Percentiles rank a stretch among this genome's conserved stretches.
These are phyloP conservation scores for Latrodectus elegans DNA, from an alignment of 2,888 invertebrate species.

Conservation along the genomic window DNA sequence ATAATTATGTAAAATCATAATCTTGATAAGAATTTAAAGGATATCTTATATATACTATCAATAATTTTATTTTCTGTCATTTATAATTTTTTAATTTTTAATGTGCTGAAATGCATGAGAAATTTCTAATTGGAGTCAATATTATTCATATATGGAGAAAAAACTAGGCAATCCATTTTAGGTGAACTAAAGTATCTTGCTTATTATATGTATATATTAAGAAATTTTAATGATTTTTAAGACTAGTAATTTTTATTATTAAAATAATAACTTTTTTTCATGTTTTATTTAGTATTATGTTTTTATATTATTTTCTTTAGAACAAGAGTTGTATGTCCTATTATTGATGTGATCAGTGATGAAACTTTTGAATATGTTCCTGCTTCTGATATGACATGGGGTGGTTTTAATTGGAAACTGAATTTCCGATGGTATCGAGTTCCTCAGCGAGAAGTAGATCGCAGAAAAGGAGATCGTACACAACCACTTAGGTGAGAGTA, in stretches of 20 bases:
- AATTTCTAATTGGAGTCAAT: too few species aligned
- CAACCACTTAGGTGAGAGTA: slow-evolving; percentile 79
- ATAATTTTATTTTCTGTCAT: too few species aligned
- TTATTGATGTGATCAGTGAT: slow-evolving; percentile 99
- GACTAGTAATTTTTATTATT: background rate
- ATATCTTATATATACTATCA: too few species aligned
- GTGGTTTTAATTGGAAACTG: slow-evolving; percentile 99
- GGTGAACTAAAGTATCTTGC: too few species aligned
- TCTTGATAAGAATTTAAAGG: too few species aligned
- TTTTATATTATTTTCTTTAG: slow-evolving; percentile 74
- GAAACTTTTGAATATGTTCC: slow-evolving; percentile 99
- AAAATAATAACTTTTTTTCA: background rate
- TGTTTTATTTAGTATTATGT: background rate
- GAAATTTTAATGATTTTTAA: too few species aligned
- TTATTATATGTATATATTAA: too few species aligned
- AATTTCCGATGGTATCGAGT: slow-evolving; percentile 99
- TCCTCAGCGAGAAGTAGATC: slow-evolving; percentile 95
- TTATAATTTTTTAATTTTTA: too few species aligned
- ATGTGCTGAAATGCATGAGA: too few species aligned
- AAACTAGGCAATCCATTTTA: too few species aligned
- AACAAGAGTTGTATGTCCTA: slow-evolving; percentile 96
- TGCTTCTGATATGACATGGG: slow-evolving; percentile 99
- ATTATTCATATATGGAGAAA: too few species aligned
- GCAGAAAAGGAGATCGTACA: slow-evolving; percentile 93
- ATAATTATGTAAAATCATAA: too few species aligned